Evolutionary conservation across 2,113 vertebrate species (phyloP).

Genomic region (Mustelus asterias): DNA sequence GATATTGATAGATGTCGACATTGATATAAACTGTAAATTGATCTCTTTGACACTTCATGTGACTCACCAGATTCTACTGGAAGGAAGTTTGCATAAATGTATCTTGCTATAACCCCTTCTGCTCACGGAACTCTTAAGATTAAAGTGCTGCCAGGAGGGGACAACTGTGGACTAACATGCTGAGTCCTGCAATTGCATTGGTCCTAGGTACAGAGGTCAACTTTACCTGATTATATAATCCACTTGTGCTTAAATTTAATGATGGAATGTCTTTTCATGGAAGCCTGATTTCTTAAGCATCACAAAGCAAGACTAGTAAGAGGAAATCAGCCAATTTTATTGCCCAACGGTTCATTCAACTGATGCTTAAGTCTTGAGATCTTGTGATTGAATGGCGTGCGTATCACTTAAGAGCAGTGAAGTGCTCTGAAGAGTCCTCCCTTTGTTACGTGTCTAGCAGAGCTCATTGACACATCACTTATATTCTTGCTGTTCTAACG

Average conservation of each 20-base stretch:
- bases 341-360: neutral
- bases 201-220: neutral
- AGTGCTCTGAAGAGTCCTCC: neutral
- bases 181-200: neutral
- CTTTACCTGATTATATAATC: neutral
- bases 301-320: neutral
- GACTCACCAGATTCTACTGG: neutral
- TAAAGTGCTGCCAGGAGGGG: constrained; percentile 3
- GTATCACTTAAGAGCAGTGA: neutral
- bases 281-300: neutral
- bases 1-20: constrained; percentile 36
- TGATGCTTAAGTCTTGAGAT: neutral
- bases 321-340: constrained; percentile 4
- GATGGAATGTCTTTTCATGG: neutral
- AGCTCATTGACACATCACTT: neutral
- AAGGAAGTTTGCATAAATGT: neutral
- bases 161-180: neutral
- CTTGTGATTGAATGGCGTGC: neutral
- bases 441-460: neutral
- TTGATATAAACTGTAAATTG: constrained; percentile 35
- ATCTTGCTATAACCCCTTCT: neutral
- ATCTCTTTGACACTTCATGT: constrained; percentile 29
- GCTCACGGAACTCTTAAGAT: neutral
- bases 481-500: neutral
- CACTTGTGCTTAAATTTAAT: neutral